Base-by-base conservation (phyloP, 2,888 invertebrate genomes). In the Panorpa germanica region DNA sequence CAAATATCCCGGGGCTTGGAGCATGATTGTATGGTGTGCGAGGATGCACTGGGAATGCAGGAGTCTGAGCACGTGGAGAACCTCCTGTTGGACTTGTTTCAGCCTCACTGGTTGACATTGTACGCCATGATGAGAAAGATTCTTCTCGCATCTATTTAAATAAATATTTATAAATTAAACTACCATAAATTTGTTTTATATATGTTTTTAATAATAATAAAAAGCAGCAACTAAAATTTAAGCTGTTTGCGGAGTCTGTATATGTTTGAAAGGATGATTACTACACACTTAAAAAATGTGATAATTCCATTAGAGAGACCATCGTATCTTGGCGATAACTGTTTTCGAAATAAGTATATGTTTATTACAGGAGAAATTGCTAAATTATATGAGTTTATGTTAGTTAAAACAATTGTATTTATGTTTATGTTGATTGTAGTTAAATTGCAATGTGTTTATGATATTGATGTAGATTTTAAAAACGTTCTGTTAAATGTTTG, bases 21-120 rank as follows among this genome's bases (percentile, higher is more conserved):
- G 71, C 65, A 46, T 78, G 76, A 46, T 78, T 80, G 59, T 78
- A 80, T 9, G 86, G 88, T 5, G 86, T 88, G 43, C 83, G 71
- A 34, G 86, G 85, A 45, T 81, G 78, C 32, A 86, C 83, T 35
- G 93, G 91, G 61, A 93, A 93, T 32, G 82, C 81, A 24, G 93
- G 91, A 13, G 91, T 91, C 50, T 83, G 82, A 15, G 86, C 82
- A 35, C 83, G 65, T 37, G 66, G 63, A 18, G 59, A 60, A 24
- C 53, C 50, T 30, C 61, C 59, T 36, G 57, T 57, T 9, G 58
- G 54, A 25, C 70, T 67, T 44, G 66, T 59, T 35, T 63, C 63
- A 12, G 53, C 51, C 39, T 63, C 61, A 38, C 58, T 62, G 37
- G 57, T 57, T 25, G 66, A 65, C 41, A 61, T 60, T 32, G 64